phyloP scores from a whole-genome alignment of 37 sponge, comb jelly and placozoan genomes.

The Theonella swinhoei region DNA sequence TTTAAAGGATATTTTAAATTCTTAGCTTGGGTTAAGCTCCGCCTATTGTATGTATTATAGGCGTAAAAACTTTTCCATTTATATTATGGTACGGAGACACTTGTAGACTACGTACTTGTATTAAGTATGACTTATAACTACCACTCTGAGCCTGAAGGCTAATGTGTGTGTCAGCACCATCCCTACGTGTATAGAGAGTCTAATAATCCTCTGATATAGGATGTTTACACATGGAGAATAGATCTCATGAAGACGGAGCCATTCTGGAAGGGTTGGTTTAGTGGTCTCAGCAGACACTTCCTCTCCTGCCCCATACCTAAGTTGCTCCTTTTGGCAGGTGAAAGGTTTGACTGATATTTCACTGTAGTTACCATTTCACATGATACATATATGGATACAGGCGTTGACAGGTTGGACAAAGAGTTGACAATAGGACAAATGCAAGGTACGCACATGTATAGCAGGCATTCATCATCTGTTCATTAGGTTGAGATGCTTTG shows the following conservation, averaged over 20 bases:
- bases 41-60: too few relatives aligned
- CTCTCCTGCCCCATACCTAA: conserved; percentile 65
- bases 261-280: conserved; percentile 87
- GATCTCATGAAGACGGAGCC: conserved; percentile 82
- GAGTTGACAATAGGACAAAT: conserved; percentile 90
- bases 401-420: conserved; percentile 89
- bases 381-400: conserved; percentile 9
- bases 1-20: too few relatives aligned
- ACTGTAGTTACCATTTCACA: background rate
- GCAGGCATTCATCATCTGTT: too few relatives aligned
- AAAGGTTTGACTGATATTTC: background rate
- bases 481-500: too few relatives aligned
- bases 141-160: too few relatives aligned
- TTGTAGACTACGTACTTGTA: too few relatives aligned
- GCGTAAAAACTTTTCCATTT: too few relatives aligned
- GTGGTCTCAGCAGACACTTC: conserved; percentile 76
- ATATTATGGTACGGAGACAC: too few relatives aligned
- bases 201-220: conserved; percentile 4
- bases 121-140: too few relatives aligned
- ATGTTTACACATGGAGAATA: conserved; percentile 74
- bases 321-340: conserved; percentile 77
- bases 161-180: too few relatives aligned
- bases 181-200: too few relatives aligned
- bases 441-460: conserved; percentile 75
- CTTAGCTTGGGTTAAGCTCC: too few relatives aligned